phyloP scores from a whole-genome alignment of 2,113 vertebrate genomes.

The Sinocyclocheilus anophthalmus region DNA sequence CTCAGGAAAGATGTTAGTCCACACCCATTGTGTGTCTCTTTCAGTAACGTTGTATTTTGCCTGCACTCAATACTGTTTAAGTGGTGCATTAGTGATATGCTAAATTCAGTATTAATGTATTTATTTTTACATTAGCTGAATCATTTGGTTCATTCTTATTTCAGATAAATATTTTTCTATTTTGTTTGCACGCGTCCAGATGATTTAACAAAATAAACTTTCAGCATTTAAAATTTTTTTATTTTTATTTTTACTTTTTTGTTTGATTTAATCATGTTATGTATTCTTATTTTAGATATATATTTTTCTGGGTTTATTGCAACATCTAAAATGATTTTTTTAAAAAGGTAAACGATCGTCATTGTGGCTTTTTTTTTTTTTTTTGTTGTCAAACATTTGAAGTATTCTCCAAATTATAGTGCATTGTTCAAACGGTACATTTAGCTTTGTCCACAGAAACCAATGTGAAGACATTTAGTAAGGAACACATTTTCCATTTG shows the following conservation, averaged over 20 bases:
- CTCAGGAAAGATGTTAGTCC: neutral
- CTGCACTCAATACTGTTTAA: too few species aligned
- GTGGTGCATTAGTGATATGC: too few species aligned
- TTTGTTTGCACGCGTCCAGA: too few species aligned
- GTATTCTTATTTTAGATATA: constrained; percentile 16
- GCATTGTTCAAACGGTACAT: constrained; percentile 23
- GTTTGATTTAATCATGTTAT: constrained; percentile 39
- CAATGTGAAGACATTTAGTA: constrained; percentile 54
- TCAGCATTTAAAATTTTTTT: too few species aligned
- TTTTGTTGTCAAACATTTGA: constrained; percentile 44
- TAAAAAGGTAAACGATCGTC: constrained; percentile 50
- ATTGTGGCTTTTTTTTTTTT: constrained; percentile 21
- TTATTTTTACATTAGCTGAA: too few species aligned
- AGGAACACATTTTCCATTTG: constrained; percentile 44
- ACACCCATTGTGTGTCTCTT: neutral
- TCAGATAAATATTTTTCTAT: too few species aligned
- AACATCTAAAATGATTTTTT: constrained; percentile 39
- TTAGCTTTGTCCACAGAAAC: constrained; percentile 55
- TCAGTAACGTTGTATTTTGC: neutral
- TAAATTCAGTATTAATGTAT: too few species aligned
- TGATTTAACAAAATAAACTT: too few species aligned
- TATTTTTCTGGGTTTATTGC: constrained; percentile 23
- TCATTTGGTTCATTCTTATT: too few species aligned
- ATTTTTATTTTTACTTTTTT: neutral
- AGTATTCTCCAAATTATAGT: constrained; percentile 59